phyloP scores from a whole-genome alignment of 2,113 vertebrate genomes.

The Hydropotes inermis region DNA sequence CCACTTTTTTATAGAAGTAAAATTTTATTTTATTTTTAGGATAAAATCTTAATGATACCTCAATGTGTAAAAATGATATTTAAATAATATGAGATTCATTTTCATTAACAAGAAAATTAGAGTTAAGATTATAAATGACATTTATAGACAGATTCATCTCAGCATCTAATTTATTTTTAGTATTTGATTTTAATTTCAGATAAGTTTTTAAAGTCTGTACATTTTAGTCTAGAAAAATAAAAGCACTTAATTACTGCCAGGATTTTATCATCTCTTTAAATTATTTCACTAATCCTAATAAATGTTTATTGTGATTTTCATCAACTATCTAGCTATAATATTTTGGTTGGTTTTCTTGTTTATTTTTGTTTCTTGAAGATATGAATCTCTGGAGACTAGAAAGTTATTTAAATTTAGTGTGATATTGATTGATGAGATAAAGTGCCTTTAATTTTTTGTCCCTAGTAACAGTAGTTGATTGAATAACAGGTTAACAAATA shows the following conservation, averaged over 20 bases:
- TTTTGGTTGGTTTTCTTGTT: slow-evolving; percentile 26
- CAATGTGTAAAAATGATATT: neutral
- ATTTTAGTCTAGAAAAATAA: neutral
- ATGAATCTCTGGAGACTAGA: neutral
- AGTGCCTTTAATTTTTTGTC: neutral
- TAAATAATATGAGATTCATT: slow-evolving; percentile 6
- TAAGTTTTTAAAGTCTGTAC: neutral
- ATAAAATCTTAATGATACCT: neutral
- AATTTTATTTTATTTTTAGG: neutral
- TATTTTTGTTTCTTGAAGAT: neutral
- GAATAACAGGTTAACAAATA: neutral
- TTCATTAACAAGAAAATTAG: neutral
- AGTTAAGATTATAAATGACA: neutral
- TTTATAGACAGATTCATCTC: neutral
- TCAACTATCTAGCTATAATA: neutral
- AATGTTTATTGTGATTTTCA: neutral
- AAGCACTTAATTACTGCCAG: neutral
- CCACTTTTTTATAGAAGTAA: neutral
- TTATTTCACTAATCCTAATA: neutral
- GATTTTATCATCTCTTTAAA: neutral
- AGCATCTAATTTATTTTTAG: neutral
- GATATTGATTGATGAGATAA: neutral
- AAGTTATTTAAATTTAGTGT: neutral
- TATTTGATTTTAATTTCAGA: slow-evolving; percentile 7
- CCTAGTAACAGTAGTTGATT: neutral